Evolutionary conservation across 1,140 invertebrate species (phyloP).

Genomic region (Neodiprion pinetum): DNA sequence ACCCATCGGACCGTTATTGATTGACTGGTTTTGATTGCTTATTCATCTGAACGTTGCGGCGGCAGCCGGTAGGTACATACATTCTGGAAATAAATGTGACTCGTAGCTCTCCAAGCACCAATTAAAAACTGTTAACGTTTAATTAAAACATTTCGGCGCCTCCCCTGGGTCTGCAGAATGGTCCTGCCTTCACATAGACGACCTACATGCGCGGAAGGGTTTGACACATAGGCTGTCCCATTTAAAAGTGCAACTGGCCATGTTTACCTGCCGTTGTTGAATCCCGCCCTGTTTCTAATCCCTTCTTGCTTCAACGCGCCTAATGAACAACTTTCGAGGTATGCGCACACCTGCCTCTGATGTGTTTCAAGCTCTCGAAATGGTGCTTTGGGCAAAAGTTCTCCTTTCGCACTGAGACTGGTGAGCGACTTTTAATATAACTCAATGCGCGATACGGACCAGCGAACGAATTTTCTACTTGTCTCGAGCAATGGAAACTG

Average conservation of each 20-base stretch:
- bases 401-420: neutral
- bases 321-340: conserved; percentile 8
- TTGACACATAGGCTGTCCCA: conserved; percentile 22
- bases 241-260: conserved; percentile 21
- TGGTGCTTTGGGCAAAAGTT: conserved; percentile 5
- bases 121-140: conserved; percentile 53
- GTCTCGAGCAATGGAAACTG: too few species aligned
- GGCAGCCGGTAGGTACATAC: conserved; percentile 20
- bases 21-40: neutral
- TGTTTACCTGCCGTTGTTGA: conserved; percentile 14
- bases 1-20: neutral
- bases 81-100: conserved; percentile 41
- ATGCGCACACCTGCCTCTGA: conserved; percentile 18
- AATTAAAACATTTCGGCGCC: conserved; percentile 47
- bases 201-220: neutral
- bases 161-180: conserved; percentile 5
- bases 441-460: conserved; percentile 28
- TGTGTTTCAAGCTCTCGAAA: conserved; percentile 15
- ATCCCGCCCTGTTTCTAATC: neutral
- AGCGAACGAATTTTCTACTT: too few species aligned
- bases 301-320: neutral
- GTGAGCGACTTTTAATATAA: conserved; percentile 38
- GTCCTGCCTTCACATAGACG: conserved; percentile 3
- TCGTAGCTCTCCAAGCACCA: conserved; percentile 34
- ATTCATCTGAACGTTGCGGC: neutral